phyloP scores from a whole-genome alignment of 1,140 invertebrate species.

The Geopemphigus sp. region DNA sequence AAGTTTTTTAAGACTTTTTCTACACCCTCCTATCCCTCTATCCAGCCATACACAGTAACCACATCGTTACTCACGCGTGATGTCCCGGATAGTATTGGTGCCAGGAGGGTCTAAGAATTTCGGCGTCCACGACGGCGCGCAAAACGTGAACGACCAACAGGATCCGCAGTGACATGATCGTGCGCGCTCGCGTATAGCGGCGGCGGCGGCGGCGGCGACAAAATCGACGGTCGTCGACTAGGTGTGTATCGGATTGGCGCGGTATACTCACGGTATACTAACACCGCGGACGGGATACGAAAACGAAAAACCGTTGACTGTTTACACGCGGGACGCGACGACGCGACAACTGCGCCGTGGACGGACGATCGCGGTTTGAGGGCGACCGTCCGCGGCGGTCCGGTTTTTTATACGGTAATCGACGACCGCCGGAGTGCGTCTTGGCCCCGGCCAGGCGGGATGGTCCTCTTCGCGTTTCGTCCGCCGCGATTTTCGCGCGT shows the following conservation, averaged over 20 bases:
- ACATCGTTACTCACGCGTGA: constrained; percentile 45
- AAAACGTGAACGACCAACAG: not conserved
- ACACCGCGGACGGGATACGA: too few relatives aligned
- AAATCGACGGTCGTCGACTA: too few relatives aligned
- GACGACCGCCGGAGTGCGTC: too few relatives aligned
- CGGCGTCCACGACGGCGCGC: not conserved
- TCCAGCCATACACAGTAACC: too few relatives aligned
- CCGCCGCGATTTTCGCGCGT: not conserved
- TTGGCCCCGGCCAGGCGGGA: too few relatives aligned
- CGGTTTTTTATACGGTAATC: constrained; percentile 8
- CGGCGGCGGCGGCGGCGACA: too few relatives aligned
- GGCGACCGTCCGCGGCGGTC: too few relatives aligned
- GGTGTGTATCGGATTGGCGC: too few relatives aligned
- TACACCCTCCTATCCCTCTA: too few relatives aligned
- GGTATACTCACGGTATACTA: too few relatives aligned
- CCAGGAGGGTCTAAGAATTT: constrained; percentile 50
- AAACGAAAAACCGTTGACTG: too few relatives aligned
- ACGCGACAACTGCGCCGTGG: not conserved
- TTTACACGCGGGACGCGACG: not conserved
- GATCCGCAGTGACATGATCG: not conserved
- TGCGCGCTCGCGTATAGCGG: not conserved
- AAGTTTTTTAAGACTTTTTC: too few relatives aligned
- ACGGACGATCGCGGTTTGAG: not conserved
- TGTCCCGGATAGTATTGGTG: constrained; percentile 51
- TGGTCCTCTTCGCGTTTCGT: not conserved